Evolutionary conservation across 1,140 invertebrate genomes (phyloP).

Genomic region (Eufriesea mexicana): DNA sequence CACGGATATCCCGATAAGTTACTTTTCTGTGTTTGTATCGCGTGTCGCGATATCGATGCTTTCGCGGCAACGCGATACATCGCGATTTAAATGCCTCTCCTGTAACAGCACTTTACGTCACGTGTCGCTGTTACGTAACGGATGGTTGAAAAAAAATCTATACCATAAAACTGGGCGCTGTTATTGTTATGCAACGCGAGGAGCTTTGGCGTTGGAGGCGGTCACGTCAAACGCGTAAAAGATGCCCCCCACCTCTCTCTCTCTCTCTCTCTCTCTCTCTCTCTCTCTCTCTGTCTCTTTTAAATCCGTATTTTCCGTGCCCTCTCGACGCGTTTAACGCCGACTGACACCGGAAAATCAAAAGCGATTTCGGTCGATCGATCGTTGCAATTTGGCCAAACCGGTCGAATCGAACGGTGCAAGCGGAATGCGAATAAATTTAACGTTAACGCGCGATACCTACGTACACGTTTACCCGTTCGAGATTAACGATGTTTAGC

Average conservation of each 20-base stretch:
- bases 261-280: background rate
- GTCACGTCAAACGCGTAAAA: background rate
- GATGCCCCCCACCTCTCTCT: no score
- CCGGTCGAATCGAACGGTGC: background rate
- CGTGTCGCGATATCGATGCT: slow-evolving; percentile 24
- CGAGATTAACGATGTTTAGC: background rate
- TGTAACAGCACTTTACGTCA: slow-evolving; percentile 36
- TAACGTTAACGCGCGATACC: slow-evolving; percentile 6
- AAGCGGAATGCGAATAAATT: slow-evolving; percentile 1
- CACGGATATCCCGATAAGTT: background rate
- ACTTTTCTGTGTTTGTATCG: background rate
- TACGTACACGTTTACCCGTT: background rate
- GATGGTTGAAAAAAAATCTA: slow-evolving; percentile 20
- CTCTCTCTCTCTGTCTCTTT: background rate
- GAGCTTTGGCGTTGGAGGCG: background rate
- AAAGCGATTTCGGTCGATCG: background rate
- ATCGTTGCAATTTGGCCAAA: background rate
- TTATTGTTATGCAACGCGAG: slow-evolving; percentile 40
- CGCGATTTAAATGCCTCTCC: slow-evolving; percentile 35
- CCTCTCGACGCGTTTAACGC: background rate
- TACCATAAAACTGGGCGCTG: slow-evolving; percentile 30
- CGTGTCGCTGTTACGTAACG: slow-evolving; percentile 21
- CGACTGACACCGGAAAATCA: background rate
- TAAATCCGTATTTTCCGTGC: background rate
- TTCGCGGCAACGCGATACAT: slow-evolving; percentile 19